These are phyloP conservation scores for Megaceryle maxima DNA, from an alignment of 2,113 vertebrate genomes.

Conservation along the genomic window DNA sequence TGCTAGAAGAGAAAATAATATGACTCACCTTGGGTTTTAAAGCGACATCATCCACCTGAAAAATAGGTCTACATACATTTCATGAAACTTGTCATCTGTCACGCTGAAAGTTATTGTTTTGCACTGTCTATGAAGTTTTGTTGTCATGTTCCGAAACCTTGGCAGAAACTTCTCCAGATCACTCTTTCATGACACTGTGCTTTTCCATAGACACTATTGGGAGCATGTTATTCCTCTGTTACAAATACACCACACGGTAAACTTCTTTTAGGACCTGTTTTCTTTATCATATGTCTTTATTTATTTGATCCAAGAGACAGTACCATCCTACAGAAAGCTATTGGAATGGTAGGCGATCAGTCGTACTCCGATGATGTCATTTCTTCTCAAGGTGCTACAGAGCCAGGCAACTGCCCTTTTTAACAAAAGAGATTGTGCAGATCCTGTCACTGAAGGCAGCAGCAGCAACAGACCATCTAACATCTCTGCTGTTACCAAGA, in stretches of 20 bases:
- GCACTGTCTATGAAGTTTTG: not conserved
- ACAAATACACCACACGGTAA: not conserved
- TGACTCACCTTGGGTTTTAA: not conserved
- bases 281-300: not conserved
- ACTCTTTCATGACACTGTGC: accelerated
- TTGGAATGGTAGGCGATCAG: not conserved
- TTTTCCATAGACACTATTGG: not conserved
- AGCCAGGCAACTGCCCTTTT: accelerated
- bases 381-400: not conserved
- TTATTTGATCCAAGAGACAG: not conserved
- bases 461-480: not conserved
- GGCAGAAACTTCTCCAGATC: not conserved
- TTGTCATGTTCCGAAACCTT: not conserved
- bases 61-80: not conserved
- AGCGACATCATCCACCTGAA: not conserved
- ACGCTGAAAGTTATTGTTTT: not conserved
- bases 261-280: not conserved
- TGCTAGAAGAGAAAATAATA: not conserved
- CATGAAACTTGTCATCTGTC: not conserved
- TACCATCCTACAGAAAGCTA: not conserved
- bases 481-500: not conserved
- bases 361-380: not conserved
- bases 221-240: not conserved
- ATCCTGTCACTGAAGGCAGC: not conserved
- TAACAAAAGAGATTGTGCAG: not conserved